Evolutionary conservation across 2,888 invertebrate genomes (phyloP).

Genomic region (Latrodectus elegans): DNA sequence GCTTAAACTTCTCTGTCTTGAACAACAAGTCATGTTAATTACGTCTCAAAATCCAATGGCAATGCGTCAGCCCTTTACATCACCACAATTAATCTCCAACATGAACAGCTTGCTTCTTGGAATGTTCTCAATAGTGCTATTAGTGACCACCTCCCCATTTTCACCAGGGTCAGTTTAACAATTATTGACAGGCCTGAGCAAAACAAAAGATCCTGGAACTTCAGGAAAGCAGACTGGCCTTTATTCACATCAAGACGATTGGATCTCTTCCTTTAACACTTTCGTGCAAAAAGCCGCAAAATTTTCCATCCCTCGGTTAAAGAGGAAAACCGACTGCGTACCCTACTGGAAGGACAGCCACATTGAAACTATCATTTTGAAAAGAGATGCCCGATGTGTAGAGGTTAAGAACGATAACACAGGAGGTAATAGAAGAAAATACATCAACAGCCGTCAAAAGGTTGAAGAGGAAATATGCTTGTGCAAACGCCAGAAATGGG

Average conservation of each 20-base stretch:
- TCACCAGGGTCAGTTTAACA: neutral
- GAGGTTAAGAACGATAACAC: neutral
- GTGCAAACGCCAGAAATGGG: no score
- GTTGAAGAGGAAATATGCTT: constrained; percentile 9
- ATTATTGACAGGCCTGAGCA: neutral
- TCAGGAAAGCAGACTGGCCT: neutral
- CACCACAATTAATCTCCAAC: no score
- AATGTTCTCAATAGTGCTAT: neutral
- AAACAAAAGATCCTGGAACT: neutral
- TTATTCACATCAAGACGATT: neutral
- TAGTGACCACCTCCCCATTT: neutral
- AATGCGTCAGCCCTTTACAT: no score
- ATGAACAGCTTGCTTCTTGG: no score
- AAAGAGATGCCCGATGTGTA: neutral
- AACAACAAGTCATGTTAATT: no score
- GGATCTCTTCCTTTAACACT: neutral
- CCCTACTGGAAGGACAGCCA: neutral
- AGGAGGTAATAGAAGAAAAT: neutral
- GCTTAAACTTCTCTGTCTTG: no score
- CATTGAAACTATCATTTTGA: neutral
- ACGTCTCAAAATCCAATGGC: no score
- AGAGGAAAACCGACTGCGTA: no score
- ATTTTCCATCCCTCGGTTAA: no score
- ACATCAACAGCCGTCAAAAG: constrained; percentile 4
- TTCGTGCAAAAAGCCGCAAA: neutral